These are phyloP conservation scores for Brachypalpus laphriformis DNA, from an alignment of 2,888 invertebrate genomes.

Conservation along the genomic window DNA sequence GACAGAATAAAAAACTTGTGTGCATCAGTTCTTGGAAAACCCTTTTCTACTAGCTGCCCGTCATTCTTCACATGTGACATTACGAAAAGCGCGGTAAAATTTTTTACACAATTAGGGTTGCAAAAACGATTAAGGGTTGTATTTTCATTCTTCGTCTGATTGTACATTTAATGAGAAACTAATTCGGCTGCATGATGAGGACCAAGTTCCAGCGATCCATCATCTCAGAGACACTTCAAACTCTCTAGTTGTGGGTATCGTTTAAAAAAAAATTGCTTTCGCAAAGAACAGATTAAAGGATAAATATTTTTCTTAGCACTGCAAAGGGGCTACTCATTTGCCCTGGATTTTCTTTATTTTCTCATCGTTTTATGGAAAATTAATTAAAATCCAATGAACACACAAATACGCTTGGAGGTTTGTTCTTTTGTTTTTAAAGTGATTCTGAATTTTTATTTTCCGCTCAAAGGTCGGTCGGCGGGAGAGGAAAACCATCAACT, in stretches of 20 bases:
- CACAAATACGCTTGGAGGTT: conserved; percentile 61
- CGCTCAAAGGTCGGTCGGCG: conserved; percentile 38
- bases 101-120: not conserved
- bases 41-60: conserved; percentile 32
- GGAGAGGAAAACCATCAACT: conserved; percentile 52
- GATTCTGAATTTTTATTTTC: conserved; percentile 24
- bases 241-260: no score
- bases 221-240: conserved; percentile 53
- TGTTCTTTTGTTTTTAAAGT: conserved; percentile 14
- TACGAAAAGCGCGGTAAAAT: not conserved
- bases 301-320: conserved; percentile 63
- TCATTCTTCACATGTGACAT: conserved; percentile 56
- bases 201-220: conserved; percentile 65
- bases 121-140: conserved; percentile 48
- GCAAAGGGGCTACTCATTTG: conserved; percentile 43
- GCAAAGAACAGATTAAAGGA: conserved; percentile 67
- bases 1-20: not conserved
- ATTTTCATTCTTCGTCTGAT: conserved; percentile 43
- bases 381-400: conserved; percentile 71
- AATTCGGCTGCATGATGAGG: conserved; percentile 51
- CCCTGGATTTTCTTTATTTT: conserved; percentile 35
- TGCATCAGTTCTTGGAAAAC: conserved; percentile 46
- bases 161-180: conserved; percentile 73
- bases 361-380: conserved; percentile 52
- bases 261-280: not conserved